These are phyloP conservation scores for Spizella passerina DNA, from an alignment of 2,797 vertebrate genomes.

Conservation along the genomic window DNA sequence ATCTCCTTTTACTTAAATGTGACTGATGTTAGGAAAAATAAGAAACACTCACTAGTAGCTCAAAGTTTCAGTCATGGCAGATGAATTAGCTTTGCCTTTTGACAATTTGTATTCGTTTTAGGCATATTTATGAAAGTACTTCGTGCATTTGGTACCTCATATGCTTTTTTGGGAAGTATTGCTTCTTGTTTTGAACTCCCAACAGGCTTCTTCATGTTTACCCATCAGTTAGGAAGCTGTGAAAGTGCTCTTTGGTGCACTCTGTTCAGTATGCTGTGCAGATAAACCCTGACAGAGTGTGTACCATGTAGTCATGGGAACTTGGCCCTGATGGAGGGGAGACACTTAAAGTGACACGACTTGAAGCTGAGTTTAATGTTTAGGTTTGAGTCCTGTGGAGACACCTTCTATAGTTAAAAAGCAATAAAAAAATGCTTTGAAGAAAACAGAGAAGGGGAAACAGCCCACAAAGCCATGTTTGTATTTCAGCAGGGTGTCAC, in stretches of 20 bases:
- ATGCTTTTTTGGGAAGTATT: neutral
- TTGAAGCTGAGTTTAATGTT: neutral
- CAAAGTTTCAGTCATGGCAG: neutral
- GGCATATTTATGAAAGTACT: neutral
- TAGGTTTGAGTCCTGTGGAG: neutral
- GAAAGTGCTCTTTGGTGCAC: conserved; percentile 9
- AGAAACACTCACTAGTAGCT: neutral
- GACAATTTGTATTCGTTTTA: neutral
- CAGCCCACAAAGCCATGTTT: neutral
- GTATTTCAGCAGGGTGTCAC: neutral
- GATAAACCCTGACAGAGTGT: neutral
- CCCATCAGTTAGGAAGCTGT: neutral
- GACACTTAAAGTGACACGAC: neutral
- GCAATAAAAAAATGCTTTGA: neutral
- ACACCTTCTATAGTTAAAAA: neutral
- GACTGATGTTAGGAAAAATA: neutral
- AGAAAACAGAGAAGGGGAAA: neutral
- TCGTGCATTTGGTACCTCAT: neutral
- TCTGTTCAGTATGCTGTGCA: neutral
- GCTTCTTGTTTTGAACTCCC: neutral
- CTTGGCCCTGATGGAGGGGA: neutral
- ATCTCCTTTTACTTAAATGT: neutral
- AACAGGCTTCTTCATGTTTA: neutral
- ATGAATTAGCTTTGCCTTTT: neutral
- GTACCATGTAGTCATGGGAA: neutral